Evolutionary conservation across 1,140 invertebrate species (phyloP), one percentile per base, ranked within the genome.

Genomic region (Hestina assimilis): DNA sequence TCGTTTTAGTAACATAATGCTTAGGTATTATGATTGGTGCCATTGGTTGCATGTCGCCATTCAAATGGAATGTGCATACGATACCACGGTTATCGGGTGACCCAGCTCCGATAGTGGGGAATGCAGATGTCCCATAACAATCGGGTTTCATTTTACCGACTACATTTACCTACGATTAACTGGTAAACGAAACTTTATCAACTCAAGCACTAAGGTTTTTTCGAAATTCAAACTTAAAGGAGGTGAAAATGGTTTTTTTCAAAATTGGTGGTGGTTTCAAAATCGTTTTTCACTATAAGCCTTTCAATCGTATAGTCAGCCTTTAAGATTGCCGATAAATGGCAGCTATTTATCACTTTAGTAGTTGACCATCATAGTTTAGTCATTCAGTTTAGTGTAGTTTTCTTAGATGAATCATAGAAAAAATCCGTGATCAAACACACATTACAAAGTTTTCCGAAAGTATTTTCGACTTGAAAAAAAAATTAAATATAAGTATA

Each of bases 1-100:
- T 8, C 7, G 3, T 26, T 38, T 38, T 38, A 38, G 19, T 19
- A 38, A 7, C 14, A 15, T 14, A 17, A 38, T 9, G 9, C 8
- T 7, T 38, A 38, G 33, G 33, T 38, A 38, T 38, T 8, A 9
- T 38, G 14, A 40, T 50, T 38, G 12, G 20, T 23, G 19, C 5
- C 40, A 14, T 35, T 35, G 28, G 41, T 35, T 28, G 21, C 19
- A 23, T 47, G 41, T 63, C 45, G 53, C 54, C 43, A 64, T 50
- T 48, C 58, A 62, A 70, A 65, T 70, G 70, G 63, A 62, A 65
- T 75, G 69, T 59, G 56, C 59, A 61, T 55, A 54, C 56, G 69
- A 79, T 75, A 75, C 63, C 57, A 48, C 68, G 62, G 71, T 77
- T 81, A 79, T 81, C 78, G 63, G 43, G 50, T 78, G 71, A 75